These are phyloP conservation scores for Xanthorhoe designata DNA, from an alignment of 2,888 invertebrate genomes.

Conservation along the genomic window DNA sequence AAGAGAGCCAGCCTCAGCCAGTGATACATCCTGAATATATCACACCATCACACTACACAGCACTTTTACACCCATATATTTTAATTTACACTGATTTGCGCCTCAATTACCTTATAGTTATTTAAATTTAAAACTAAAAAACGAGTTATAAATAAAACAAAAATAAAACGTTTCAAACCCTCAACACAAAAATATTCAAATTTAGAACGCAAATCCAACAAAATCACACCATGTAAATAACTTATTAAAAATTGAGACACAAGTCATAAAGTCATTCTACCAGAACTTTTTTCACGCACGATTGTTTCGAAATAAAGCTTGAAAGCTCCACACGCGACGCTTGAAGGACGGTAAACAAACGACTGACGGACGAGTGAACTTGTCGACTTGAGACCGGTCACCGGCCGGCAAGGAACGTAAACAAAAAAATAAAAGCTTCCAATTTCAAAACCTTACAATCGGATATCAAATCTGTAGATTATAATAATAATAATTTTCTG, in stretches of 20 bases:
- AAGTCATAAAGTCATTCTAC: slow-evolving; percentile 7
- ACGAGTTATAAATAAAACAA: background rate
- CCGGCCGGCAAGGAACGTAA: slow-evolving; percentile 43
- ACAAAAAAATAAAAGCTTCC: slow-evolving; percentile 36
- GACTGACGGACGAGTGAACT: slow-evolving; percentile 43
- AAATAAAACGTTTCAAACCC: background rate
- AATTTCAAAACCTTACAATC: slow-evolving; percentile 22
- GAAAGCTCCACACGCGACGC: slow-evolving; percentile 31
- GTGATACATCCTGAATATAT: slow-evolving; percentile 58
- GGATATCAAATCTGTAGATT: background rate
- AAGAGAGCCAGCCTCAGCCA: slow-evolving; percentile 49
- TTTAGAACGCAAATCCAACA: background rate
- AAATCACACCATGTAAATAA: background rate
- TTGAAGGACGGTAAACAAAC: slow-evolving; percentile 47
- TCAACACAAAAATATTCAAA: background rate
- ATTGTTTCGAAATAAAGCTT: slow-evolving; percentile 42
- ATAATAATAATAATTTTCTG: background rate
- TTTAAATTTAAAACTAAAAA: background rate
- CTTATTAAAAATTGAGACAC: background rate
- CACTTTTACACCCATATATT: slow-evolving; percentile 9
- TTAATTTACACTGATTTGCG: slow-evolving; percentile 20
- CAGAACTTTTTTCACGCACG: slow-evolving; percentile 38
- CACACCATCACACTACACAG: slow-evolving; percentile 61
- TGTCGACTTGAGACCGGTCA: slow-evolving; percentile 49
- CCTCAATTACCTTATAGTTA: background rate